A percentile compares a stretch with the other conserved stretches of the same genome.
phyloP scores from a whole-genome alignment of 2,113 vertebrate genomes.

The Podarcis cretensis region DNA sequence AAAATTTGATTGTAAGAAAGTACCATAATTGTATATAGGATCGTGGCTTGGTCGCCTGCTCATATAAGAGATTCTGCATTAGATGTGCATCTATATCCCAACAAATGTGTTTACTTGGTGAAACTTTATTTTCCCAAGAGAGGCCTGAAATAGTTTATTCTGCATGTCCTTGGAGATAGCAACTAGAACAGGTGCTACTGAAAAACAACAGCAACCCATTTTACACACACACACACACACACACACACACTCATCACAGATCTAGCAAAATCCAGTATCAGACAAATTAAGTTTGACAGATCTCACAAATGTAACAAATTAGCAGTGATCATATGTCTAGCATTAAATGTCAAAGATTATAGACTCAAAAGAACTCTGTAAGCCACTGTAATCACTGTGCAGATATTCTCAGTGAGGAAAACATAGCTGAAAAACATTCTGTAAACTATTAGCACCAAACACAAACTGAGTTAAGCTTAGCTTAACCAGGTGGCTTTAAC shows the following conservation, averaged over 20 bases:
- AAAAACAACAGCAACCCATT: not conserved
- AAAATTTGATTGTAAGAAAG: not conserved
- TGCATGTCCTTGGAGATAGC: not conserved
- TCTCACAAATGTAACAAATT: not conserved
- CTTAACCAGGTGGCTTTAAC: not conserved
- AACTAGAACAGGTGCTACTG: not conserved
- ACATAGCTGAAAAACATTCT: not conserved
- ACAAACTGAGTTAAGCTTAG: not conserved
- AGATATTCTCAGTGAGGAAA: no score
- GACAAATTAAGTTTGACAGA: not conserved
- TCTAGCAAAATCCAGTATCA: not conserved
- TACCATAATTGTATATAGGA: not conserved
- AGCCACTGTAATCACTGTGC: no score
- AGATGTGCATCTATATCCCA: not conserved
- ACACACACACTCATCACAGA: not conserved
- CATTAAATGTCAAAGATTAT: not conserved
- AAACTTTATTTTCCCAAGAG: not conserved
- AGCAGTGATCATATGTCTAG: not conserved
- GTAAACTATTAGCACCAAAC: rapidly evolving
- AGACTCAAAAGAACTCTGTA: not conserved
- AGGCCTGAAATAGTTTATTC: not conserved
- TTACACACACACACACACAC: no score
- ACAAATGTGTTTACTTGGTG: not conserved
- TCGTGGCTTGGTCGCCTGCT: not conserved
- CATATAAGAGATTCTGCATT: not conserved